Evolutionary conservation across 1,140 invertebrate species (phyloP), one percentile per base, ranked within the genome.

Genomic region (Drosophila teissieri): DNA sequence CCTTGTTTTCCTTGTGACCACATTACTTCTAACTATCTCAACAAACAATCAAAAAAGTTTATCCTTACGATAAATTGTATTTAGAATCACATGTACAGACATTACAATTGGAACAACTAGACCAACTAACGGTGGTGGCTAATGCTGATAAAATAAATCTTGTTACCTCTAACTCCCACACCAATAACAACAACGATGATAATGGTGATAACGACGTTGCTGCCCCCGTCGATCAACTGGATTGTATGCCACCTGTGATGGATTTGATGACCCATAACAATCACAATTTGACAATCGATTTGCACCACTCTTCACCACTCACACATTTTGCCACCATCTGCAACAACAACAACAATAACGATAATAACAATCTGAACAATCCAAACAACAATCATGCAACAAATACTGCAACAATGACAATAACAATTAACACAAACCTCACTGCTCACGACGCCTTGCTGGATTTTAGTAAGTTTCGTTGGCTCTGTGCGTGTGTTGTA

Each of bases 61-160:
- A 88, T 83, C 84, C 76, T 86, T 82, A 89, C 73, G 89, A 83
- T 91, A 77, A 91, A 93, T 93, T 92, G 89, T 92, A 90, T 91
- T 91, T 89, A 94, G 94, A 93, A 92, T 94, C 94, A 91, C 94
- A 94, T 91, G 94, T 94, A 91, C 94, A 94, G 93, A 93, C 94
- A 92, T 93, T 94, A 73, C 94, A 94, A 92, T 93, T 94, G 93
- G 94, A 94, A 89, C 93, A 94, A 89, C 93, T 94, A 93, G 94
- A 94, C 93, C 93, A 94, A 92, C 93, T 94, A 92, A 80, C 80
- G 91, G 78, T 92, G 91, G 83, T 92, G 91, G 91, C 88, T 91
- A 92, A 92, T 92, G 86, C 91, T 92, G 91, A 92, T 92, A 92
- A 92, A 90, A 92, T 92, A 92, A 92, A 91, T 91, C 91, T 92